phyloP scores from a whole-genome alignment of 2,113 vertebrate genomes.

The Gavialis gangeticus region DNA sequence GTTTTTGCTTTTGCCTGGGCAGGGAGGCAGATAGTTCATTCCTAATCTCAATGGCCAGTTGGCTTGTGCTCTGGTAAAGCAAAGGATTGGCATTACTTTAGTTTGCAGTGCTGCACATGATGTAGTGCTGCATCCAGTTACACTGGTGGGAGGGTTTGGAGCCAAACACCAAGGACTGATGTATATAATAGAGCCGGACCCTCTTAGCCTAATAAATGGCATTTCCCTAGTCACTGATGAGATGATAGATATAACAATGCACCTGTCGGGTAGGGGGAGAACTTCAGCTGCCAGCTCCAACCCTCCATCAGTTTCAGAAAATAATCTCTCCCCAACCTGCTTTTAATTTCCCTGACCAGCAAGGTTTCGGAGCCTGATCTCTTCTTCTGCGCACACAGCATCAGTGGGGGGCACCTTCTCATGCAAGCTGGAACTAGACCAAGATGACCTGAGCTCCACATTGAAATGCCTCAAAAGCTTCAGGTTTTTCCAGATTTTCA shows the following conservation, averaged over 20 bases:
- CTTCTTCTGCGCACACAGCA: neutral
- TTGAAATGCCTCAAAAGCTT: neutral
- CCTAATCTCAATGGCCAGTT: neutral
- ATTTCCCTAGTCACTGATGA: neutral
- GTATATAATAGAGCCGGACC: neutral
- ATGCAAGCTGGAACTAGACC: neutral
- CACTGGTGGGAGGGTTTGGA: neutral
- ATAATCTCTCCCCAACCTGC: neutral
- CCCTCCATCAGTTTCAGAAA: conserved; percentile 20
- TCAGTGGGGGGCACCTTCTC: neutral
- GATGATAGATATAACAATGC: neutral
- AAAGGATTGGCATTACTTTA: neutral
- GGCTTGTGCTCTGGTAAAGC: neutral
- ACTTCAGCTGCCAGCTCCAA: conserved; percentile 28
- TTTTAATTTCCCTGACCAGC: neutral
- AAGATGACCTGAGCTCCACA: neutral
- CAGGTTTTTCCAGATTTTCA: neutral
- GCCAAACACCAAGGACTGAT: neutral
- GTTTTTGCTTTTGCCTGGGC: too few species aligned
- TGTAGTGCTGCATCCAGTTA: neutral
- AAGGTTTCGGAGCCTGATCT: neutral
- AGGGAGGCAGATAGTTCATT: neutral
- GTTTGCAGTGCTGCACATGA: neutral
- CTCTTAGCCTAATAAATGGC: conserved; percentile 19
- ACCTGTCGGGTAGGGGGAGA: conserved; percentile 36